Percentiles rank a stretch among this genome's conserved stretches.
phyloP scores from a whole-genome alignment of 2,888 invertebrate species.

The Oscheius sp. region DNA sequence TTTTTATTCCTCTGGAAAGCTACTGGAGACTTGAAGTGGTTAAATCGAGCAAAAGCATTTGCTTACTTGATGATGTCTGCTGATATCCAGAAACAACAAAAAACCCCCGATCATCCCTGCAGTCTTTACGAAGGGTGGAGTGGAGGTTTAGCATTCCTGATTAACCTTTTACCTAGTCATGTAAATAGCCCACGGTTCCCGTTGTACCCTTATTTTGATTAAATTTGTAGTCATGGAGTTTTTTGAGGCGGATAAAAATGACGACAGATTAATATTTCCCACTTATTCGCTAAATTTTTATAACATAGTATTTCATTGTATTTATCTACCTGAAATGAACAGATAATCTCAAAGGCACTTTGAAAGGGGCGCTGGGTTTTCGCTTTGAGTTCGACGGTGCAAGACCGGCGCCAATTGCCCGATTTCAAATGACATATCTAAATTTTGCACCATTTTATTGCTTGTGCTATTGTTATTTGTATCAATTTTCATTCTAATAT shows the following conservation, averaged over 20 bases:
- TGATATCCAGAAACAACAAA: conserved; percentile 74
- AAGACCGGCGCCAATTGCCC: conserved; percentile 1
- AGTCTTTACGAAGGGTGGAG: conserved; percentile 89
- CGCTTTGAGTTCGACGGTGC: neutral
- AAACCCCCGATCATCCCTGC: conserved; percentile 85
- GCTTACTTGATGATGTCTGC: conserved; percentile 81
- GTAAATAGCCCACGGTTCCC: conserved; percentile 11
- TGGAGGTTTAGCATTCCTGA: conserved; percentile 86
- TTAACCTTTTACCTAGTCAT: conserved; percentile 82
- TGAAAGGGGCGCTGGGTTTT: too few relatives aligned
- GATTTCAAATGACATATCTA: neutral
- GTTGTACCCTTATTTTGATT: conserved; percentile 4
- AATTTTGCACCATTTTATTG: too few relatives aligned
- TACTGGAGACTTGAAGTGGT: conserved; percentile 75
- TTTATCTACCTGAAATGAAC: too few relatives aligned
- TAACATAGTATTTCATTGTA: too few relatives aligned
- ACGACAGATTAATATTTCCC: too few relatives aligned
- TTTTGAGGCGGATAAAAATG: too few relatives aligned
- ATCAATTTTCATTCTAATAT: neutral
- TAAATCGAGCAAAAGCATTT: conserved; percentile 80
- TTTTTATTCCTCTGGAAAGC: conserved; percentile 84
- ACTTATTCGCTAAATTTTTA: too few relatives aligned
- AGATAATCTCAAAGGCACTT: too few relatives aligned
- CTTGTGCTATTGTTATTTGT: too few relatives aligned
- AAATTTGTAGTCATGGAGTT: neutral